Base-by-base conservation (phyloP, 2,888 invertebrate genomes). In the Amphipoea oculea region DNA sequence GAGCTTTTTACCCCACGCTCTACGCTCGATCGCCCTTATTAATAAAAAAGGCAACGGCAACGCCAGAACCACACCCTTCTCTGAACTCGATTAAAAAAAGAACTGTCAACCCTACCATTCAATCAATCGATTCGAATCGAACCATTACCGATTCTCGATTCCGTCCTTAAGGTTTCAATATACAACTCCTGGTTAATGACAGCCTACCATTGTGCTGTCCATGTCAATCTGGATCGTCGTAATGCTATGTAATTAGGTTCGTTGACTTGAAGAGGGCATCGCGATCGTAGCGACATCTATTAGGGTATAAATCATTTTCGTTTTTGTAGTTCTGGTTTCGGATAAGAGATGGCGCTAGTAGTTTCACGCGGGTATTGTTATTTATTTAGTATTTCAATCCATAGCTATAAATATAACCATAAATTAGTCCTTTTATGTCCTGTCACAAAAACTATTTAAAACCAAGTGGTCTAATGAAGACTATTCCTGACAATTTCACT, bases 201-300 rank as follows among this genome's bases (percentile, higher is more conserved):
- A 89, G 83, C 68, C 73, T 54, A 48, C 87, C 73, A 90, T 89
- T 89, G 89, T 89, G 81, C 89, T 90, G 89, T 90, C 90, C 51
- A 69, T 54, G 82, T 78, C 89, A 82, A 85, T 89, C 80, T 86
- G 69, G 86, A 88, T 88, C 36, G 73, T 69, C 79, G 84, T 82
- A 88, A 88, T 82, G 68, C 71, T 80, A 69, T 68, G 68, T 83
- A 88, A 88, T 88, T 89, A 89, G 88, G 82, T 81, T 76, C 82
- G 73, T 74, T 76, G 76, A 81, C 83, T 77, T 70, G 54, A 73
- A 70, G 48, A 76, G 70, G 73, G 74, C 62, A 84, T 84, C 84
- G 71, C 69, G 78, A 81, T 78, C 14, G 76, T 66, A 78, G 77
- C 65, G 88, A 89, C 79, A 84, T 88, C 86, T 88, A 77, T 86